Evolutionary conservation across 1,140 invertebrate genomes (phyloP).

Genomic region (Chionoecetes opilio): DNA sequence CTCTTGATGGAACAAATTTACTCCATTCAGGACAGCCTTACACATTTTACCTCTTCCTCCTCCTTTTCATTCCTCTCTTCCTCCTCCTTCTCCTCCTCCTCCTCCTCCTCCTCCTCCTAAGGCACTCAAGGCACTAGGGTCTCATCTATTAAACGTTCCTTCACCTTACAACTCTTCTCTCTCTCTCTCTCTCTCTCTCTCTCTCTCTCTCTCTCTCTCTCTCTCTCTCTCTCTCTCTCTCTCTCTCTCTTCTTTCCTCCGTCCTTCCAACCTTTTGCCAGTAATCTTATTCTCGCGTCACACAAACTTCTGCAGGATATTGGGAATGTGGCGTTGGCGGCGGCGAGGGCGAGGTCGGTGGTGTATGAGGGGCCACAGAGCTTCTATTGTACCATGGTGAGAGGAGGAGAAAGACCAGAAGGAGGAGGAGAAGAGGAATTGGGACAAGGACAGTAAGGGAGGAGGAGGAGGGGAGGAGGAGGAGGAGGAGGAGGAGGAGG

Average conservation of each 20-base stretch:
- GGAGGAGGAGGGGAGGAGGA: background rate
- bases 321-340: background rate
- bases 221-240: background rate
- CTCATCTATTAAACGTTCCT: background rate
- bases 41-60: background rate
- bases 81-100: background rate
- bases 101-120: background rate
- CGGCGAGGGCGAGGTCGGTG: background rate
- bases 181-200: background rate
- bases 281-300: background rate
- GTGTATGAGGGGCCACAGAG: background rate
- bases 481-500: background rate
- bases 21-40: background rate
- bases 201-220: background rate
- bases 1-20: background rate
- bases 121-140: background rate
- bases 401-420: background rate
- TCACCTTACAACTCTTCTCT: background rate
- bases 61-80: background rate
- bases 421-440: background rate
- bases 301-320: slow-evolving; percentile 31
- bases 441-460: too few species aligned
- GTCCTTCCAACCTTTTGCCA: too few species aligned
- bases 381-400: background rate
- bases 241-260: too few species aligned